These are phyloP conservation scores for Campoletis sonorensis DNA, from an alignment of 1,140 invertebrate species.

Conservation along the genomic window DNA sequence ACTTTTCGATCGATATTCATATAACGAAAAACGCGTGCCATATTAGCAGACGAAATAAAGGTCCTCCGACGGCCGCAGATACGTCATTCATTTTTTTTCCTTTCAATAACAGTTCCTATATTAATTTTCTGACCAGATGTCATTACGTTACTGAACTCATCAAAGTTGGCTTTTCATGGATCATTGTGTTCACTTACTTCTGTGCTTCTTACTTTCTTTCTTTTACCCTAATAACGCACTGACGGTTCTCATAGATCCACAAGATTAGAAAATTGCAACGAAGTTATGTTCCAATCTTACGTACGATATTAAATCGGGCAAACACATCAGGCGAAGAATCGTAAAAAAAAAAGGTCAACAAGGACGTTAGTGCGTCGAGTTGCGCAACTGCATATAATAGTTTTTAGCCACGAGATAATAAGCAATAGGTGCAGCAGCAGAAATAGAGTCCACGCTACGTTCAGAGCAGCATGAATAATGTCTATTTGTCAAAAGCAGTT, in stretches of 20 bases:
- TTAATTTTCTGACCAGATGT: too few species aligned
- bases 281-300: background rate
- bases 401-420: background rate
- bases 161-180: too few species aligned
- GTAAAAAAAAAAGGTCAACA: constrained; percentile 18
- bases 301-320: background rate
- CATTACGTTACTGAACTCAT: too few species aligned
- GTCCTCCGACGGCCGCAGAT: too few species aligned
- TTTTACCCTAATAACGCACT: background rate
- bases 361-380: background rate
- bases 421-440: background rate
- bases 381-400: background rate
- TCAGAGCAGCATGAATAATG: background rate
- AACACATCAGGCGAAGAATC: background rate
- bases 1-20: too few species aligned
- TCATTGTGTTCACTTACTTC: too few species aligned
- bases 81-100: too few species aligned
- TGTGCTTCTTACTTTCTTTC: background rate
- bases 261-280: background rate
- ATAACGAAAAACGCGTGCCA: too few species aligned
- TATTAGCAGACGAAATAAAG: too few species aligned
- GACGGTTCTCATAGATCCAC: background rate
- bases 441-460: background rate
- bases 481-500: background rate
- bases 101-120: too few species aligned